Base-by-base conservation (phyloP, 2,888 invertebrate genomes). In the Sphecodes monilicornis region DNA sequence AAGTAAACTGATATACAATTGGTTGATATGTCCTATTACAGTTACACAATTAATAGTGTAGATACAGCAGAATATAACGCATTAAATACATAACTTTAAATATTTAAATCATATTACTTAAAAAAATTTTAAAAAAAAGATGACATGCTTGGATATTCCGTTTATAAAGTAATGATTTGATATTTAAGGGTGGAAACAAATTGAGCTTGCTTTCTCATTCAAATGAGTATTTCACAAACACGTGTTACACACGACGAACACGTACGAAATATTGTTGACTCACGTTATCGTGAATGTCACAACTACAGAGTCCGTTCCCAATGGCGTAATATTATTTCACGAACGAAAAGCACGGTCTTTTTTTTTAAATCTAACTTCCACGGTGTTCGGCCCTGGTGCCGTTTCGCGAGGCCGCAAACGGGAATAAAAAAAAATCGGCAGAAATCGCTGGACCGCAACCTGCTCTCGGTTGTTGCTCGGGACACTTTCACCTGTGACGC, bases 401-500 rank as follows among this genome's bases (percentile, higher is more conserved):
- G 41, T 32, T 39, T 32, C 36, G 29, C 29, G 22, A 3, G 46
- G 54, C 64, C 26, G 39, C 57, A n/a, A 32, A n/a, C 26, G 18
- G n/a, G 66, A 36, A 29, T 41, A 69, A 57, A 60, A 77, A 75
- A 76, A 69, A 78, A 72, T 71, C 66, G 8, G 50, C 85, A 64
- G 76, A 80, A 85, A 60, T 85, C 85, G 80, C 39, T 85, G 85
- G 85, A 85, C 85, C 85, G 85, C 80, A 76, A 85, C 85, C 39
- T 6, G 73, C 70, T 74, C 76, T 22, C 50, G 50, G 50, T 50
- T 50, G 50, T n/a, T 50, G 50, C 50, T n/a, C 22, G 36, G 80
- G 29, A 74, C 85, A 86, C 86, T 86, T 86, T 86, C 86, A 86
- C 86, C 86, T 64, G 78, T 81, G 81, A 75, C 85, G 85, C 71